Evolutionary conservation across 2,113 vertebrate species (phyloP), one percentile per base, ranked within the genome.

Genomic region (Rattus rattus): DNA sequence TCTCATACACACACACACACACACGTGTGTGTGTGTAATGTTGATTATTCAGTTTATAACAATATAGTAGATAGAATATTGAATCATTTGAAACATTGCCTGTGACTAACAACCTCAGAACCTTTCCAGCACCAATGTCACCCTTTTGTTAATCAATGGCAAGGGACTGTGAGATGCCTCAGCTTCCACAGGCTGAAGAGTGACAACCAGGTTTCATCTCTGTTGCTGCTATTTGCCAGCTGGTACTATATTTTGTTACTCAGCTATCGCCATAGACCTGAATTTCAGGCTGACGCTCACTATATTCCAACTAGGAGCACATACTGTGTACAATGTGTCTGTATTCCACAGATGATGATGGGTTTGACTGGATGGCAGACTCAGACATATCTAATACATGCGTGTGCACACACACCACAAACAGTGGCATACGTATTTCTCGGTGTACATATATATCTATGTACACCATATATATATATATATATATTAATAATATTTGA

Each of bases 271-370:
- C 39, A 24, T 22, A 83, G 43, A 36, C 59, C 26, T 54, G 33
- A 83, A 52, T 43, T 14, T 17, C 54, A 39, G 24, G 4, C 33
- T 19, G 3, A 33, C 6, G 5, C 33, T 10, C 14, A 17, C 26
- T 43, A 2, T 7, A 7, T 52, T 14, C 30, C 9, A 33, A 3
- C 49, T 20, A 33, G 26, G 7, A 73, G 43, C 7, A 28, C 0
- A 1, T 20, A 9, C 11, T 3, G 2, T 12, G 61, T 39, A 24
- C 5, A 6, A 0, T 13, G 8, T 0, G 4, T 39, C 36, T 49
- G 5, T 39, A 22, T 36, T 12, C 10, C 33, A 56, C 0, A 8
- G 4, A 5, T 36, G 39, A 3, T 36, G 39, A 59, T 28, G 24
- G n/a, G 2, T 52, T 39, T 67, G 0, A 49, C 47, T 3, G 2